Conservation (phyloP, 2,113 vertebrate genomes). For the Dicerorhinus sumatrensis region DNA sequence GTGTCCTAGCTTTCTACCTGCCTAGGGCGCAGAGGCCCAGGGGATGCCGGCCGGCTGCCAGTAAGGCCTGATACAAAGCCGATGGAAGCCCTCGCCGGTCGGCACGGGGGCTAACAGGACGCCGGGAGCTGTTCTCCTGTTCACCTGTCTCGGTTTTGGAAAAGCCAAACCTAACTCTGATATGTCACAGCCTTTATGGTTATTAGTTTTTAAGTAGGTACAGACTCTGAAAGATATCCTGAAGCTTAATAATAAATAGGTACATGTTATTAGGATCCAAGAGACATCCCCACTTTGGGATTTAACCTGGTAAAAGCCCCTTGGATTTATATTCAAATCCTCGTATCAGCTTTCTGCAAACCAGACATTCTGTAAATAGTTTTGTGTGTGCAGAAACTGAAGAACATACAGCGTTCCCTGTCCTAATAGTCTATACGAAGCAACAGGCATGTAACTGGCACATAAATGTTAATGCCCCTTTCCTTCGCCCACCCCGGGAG, state of each 20-base stretch:
- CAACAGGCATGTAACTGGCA: accelerated
- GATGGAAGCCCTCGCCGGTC: accelerated
- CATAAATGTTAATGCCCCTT: accelerated
- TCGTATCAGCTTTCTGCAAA: not conserved
- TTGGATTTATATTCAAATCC: not conserved
- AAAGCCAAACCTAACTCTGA: not conserved
- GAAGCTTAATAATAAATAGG: accelerated
- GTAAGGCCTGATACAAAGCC: not conserved
- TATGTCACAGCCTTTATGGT: not conserved
- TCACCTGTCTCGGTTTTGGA: accelerated
- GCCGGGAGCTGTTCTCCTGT: not conserved
- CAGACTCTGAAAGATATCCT: not conserved
- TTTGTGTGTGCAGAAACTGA: not conserved
- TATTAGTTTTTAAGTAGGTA: not conserved
- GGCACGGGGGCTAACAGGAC: accelerated
- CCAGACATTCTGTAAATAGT: too few species aligned
- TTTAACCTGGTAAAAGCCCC: accelerated
- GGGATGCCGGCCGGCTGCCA: not conserved
- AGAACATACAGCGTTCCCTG: accelerated
- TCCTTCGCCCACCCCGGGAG: accelerated
- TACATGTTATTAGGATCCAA: not conserved
- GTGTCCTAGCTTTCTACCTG: not conserved
- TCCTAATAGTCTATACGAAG: accelerated
- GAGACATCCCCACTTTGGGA: accelerated
- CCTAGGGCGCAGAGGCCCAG: not conserved